phyloP scores from a whole-genome alignment of 2,797 vertebrate species.

The Sciurus vulgaris region DNA sequence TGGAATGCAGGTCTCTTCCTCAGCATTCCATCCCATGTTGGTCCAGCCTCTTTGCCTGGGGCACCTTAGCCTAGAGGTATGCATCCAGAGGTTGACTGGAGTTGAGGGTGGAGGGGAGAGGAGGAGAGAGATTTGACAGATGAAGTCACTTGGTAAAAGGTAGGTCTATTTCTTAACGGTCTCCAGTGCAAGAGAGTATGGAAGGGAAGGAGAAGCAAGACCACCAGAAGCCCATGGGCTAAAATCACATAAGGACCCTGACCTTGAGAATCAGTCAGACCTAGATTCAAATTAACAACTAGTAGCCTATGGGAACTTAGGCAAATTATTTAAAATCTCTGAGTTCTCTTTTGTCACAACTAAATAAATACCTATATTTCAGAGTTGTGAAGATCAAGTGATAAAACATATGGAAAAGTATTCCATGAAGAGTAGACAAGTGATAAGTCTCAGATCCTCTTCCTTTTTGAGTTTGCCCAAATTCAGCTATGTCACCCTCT shows the following conservation, averaged over 20 bases:
- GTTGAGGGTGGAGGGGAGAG: neutral
- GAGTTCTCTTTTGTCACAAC: constrained; percentile 1
- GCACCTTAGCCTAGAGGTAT: neutral
- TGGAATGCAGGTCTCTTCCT: neutral
- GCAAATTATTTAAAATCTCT: neutral
- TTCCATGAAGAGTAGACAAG: neutral
- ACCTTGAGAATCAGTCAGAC: neutral
- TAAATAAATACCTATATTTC: constrained; percentile 4
- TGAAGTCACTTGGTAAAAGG: neutral
- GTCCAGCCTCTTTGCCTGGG: neutral
- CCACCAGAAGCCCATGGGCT: neutral
- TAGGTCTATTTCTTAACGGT: neutral
- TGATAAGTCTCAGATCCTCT: neutral
- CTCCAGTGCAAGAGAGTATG: neutral
- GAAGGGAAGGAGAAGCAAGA: neutral
- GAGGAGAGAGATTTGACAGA: neutral
- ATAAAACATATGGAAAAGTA: neutral
- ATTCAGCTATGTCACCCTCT: neutral
- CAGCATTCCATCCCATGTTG: neutral
- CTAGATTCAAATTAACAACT: neutral
- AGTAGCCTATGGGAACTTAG: neutral
- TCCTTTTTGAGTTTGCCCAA: neutral
- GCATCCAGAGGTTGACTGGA: neutral
- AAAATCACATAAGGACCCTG: neutral
- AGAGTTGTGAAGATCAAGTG: neutral